These are phyloP conservation scores for Diorhabda elongata DNA, from an alignment of 1,140 invertebrate species.

Conservation along the genomic window DNA sequence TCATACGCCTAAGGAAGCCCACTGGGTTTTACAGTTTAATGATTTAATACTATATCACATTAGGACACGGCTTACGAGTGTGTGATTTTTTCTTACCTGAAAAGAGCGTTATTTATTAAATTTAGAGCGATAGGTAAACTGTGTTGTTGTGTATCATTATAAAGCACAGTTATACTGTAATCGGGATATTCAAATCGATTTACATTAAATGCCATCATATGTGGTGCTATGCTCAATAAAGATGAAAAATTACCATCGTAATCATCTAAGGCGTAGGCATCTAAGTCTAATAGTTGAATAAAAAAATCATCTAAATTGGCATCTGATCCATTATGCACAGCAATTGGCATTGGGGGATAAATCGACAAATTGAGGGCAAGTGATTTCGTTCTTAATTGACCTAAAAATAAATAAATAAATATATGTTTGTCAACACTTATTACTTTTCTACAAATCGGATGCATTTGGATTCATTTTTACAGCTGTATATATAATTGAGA, in stretches of 20 bases:
- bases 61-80: too few species aligned
- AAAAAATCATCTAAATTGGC: conserved; percentile 45
- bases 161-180: conserved; percentile 60
- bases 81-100: conserved; percentile 43
- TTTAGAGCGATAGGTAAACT: conserved; percentile 73
- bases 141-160: conserved; percentile 77
- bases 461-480: too few species aligned
- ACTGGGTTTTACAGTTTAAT: too few species aligned
- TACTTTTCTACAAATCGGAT: conserved; percentile 38
- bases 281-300: conserved; percentile 42
- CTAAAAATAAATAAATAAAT: neutral
- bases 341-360: conserved; percentile 51
- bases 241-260: conserved; percentile 63
- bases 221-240: conserved; percentile 56
- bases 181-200: conserved; percentile 52
- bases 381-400: conserved; percentile 37
- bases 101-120: conserved; percentile 66
- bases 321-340: conserved; percentile 48
- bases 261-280: conserved; percentile 51
- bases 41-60: too few species aligned
- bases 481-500: too few species aligned
- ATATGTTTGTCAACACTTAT: too few species aligned
- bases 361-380: conserved; percentile 54
- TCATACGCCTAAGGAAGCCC: too few species aligned
- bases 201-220: conserved; percentile 63